Percentiles rank a stretch among this genome's conserved stretches.
phyloP scores from a whole-genome alignment of 2,888 invertebrate genomes.

The Andrena marginata region DNA sequence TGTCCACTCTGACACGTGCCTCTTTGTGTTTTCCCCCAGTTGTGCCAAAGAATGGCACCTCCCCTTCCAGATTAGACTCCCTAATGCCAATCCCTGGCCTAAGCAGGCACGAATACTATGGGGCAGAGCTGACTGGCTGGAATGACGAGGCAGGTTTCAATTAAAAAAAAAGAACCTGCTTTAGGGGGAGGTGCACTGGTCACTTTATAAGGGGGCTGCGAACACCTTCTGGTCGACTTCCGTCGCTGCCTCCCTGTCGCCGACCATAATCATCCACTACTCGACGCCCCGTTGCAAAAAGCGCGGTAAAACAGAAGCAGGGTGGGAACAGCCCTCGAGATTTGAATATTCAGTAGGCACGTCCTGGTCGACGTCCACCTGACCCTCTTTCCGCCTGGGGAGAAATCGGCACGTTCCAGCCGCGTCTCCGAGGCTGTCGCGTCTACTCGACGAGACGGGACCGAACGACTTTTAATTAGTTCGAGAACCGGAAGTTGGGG shows the following conservation, averaged over 20 bases:
- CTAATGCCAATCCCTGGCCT: not conserved
- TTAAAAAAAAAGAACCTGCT: slow-evolving; percentile 15
- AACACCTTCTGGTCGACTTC: slow-evolving; percentile 61
- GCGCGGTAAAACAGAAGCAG: slow-evolving; percentile 51
- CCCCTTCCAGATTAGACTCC: not conserved
- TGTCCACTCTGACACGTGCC: not conserved
- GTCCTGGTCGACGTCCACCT: slow-evolving; percentile 74
- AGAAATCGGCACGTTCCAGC: slow-evolving; percentile 58
- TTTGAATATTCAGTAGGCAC: slow-evolving; percentile 82
- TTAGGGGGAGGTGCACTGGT: too few species aligned
- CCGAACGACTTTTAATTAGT: slow-evolving; percentile 32
- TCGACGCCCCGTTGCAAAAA: slow-evolving; percentile 48
- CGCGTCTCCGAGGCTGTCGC: slow-evolving; percentile 34
- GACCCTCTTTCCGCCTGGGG: slow-evolving; percentile 70
- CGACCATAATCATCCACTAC: slow-evolving; percentile 68
- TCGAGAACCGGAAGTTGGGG: not conserved
- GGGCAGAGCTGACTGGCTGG: not conserved
- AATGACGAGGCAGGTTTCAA: not conserved
- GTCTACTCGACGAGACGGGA: not conserved
- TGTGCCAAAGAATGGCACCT: not conserved
- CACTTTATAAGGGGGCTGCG: not conserved
- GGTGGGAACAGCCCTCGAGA: slow-evolving; percentile 76
- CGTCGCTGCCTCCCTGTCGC: slow-evolving; percentile 69
- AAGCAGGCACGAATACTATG: not conserved
- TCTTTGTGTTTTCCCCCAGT: not conserved